Conservation (phyloP, 2,888 invertebrate genomes). For the Cosmopolites sordidus region DNA sequence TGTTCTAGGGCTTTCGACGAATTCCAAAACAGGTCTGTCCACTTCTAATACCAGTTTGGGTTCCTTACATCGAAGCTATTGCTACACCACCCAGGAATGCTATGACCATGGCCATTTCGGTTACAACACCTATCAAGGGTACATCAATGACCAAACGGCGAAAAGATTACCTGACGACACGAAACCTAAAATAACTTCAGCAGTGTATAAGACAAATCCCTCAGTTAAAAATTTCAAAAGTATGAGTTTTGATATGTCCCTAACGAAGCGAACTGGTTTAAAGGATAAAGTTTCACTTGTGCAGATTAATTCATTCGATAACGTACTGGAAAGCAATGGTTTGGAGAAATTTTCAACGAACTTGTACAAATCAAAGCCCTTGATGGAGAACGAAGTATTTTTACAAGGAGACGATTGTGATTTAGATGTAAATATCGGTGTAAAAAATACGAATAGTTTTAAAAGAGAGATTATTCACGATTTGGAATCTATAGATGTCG, state of each 20-base stretch:
- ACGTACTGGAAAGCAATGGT: conserved; percentile 24
- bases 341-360: conserved; percentile 20
- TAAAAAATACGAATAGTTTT: conserved; percentile 2
- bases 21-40: conserved; percentile 63
- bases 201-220: conserved; percentile 61
- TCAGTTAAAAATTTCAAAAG: conserved; percentile 35
- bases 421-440: conserved; percentile 10
- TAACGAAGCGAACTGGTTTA: conserved; percentile 39
- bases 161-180: conserved; percentile 41
- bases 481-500: background rate
- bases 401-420: conserved; percentile 4
- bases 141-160: conserved; percentile 36
- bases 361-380: conserved; percentile 18
- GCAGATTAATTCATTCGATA: conserved; percentile 23
- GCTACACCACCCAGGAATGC: conserved; percentile 74
- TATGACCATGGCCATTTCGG: conserved; percentile 72
- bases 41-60: conserved; percentile 72
- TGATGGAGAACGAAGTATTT: conserved; percentile 8
- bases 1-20: conserved; percentile 8
- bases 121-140: conserved; percentile 59
- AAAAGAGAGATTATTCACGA: background rate
- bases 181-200: conserved; percentile 67
- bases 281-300: conserved; percentile 7
- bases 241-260: conserved; percentile 33
- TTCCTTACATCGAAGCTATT: conserved; percentile 69